Evolutionary conservation across 2,113 vertebrate species (phyloP), one percentile per base, ranked within the genome.

Genomic region (Nannobrachium achirus): DNA sequence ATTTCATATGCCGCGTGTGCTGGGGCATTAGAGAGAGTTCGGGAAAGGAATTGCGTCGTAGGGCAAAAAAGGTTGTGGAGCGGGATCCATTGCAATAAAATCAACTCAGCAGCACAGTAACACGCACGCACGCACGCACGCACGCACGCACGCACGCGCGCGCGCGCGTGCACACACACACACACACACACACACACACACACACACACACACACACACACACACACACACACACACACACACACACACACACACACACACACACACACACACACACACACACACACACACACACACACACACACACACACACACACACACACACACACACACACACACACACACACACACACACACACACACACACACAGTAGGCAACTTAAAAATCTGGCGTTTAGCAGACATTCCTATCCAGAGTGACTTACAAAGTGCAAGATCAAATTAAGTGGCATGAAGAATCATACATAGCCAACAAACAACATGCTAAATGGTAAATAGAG

Each of bases 41-140:
- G 15, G 16, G 5, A 51, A 15, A 63, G 40, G 14, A 63, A 33
- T 33, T 18, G 18, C 50, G 52, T 10, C 41, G 39, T 6, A 69
- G 48, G 41, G 50, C 62, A 72, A 79, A 25, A 19, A 40, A 60
- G 51, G 76, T 42, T 18, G 78, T 62, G 63, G 38, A 67, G 74
- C 39, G 49, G 52, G 55, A 75, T 79, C 75, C 18, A 86, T 73
- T 79, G 73, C 66, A 81, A 61, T 63, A 57, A 18, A 49, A 72
- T 63, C 67, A 56, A 70, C n/a, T n/a, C 76, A 78, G 59, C 50
- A 70, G 62, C 1, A 65, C 41, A 62, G 61, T 51, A n/a, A 44
- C 6, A 16, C 52, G 56, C 25, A 20, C 49, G 45, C 0, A 59
- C 38, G 42, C 38, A 59, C n/a, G 19, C 15, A 60, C 13, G 45